These are phyloP conservation scores for Hermatobates lingyangjiaoensis DNA, from an alignment of 1,140 invertebrate species.

Conservation along the genomic window DNA sequence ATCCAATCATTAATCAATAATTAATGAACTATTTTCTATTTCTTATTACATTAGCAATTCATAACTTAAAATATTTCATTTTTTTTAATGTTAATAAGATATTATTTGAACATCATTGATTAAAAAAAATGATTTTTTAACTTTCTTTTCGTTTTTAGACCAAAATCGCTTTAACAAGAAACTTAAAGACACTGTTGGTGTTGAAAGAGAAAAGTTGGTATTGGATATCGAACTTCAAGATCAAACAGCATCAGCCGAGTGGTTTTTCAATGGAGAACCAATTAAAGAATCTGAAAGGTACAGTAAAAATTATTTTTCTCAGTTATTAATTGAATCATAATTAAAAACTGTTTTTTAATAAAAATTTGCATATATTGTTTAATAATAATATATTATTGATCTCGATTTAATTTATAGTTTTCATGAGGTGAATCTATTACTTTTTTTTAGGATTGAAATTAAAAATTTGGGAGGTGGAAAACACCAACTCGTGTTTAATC, in stretches of 20 bases:
- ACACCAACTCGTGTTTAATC: conserved; percentile 75
- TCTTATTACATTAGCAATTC: too few species aligned
- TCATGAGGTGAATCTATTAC: conserved; percentile 1
- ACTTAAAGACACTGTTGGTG: conserved; percentile 74
- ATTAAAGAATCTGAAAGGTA: conserved; percentile 53
- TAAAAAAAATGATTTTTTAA: too few species aligned
- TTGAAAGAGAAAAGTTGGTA: conserved; percentile 76
- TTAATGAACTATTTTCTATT: too few species aligned
- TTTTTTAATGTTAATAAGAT: too few species aligned
- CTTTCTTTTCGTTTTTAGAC: conserved; percentile 34
- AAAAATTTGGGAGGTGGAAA: conserved; percentile 81
- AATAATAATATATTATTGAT: neutral
- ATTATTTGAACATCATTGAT: too few species aligned
- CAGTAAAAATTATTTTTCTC: neutral
- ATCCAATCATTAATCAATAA: too few species aligned
- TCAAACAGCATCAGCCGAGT: conserved; percentile 80
- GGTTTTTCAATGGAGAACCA: conserved; percentile 79
- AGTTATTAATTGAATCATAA: neutral
- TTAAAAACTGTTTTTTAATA: neutral
- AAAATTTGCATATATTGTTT: neutral
- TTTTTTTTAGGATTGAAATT: conserved; percentile 46
- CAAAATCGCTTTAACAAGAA: conserved; percentile 92
- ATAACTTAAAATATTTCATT: too few species aligned
- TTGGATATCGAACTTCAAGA: conserved; percentile 87
- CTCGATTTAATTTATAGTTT: neutral